A percentile compares a stretch with the other conserved stretches of the same genome.
Conservation (phyloP, 2,888 invertebrate genomes). For the Caenorhabditis panamensis region DNA sequence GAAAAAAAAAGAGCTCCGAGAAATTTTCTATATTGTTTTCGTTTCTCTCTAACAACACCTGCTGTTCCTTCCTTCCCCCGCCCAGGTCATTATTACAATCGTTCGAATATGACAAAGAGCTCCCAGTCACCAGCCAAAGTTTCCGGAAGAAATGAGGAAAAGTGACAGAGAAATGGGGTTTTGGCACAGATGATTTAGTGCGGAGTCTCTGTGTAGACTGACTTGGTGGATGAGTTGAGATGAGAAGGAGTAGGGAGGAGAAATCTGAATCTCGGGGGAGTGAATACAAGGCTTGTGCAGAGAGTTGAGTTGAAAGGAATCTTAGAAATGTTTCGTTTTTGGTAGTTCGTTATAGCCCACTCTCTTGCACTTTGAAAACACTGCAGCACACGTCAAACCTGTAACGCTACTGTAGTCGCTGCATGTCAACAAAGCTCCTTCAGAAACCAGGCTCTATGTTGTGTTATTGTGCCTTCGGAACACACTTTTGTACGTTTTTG, state of each 20-base stretch:
- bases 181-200: constrained; percentile 43
- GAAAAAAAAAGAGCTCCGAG: neutral
- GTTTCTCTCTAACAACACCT: constrained; percentile 35
- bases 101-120: neutral
- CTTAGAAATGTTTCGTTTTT: neutral
- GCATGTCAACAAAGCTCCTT: neutral
- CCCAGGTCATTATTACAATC: constrained; percentile 55
- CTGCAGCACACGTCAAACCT: neutral
- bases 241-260: neutral
- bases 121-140: neutral
- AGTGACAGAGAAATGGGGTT: constrained; percentile 30
- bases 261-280: neutral
- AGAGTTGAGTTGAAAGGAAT: neutral
- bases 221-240: constrained; percentile 12
- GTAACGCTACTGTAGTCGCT: neutral
- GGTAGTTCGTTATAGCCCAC: too few relatives aligned
- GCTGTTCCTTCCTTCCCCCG: constrained; percentile 23
- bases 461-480: constrained; percentile 26
- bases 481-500: constrained; percentile 27
- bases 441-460: constrained; percentile 19
- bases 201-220: too few relatives aligned
- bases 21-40: neutral
- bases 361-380: too few relatives aligned
- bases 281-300: neutral
- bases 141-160: constrained; percentile 2